Percentiles rank a stretch among this genome's conserved stretches.
phyloP scores from a whole-genome alignment of 2,888 invertebrate species.

The Chesias legatella region DNA sequence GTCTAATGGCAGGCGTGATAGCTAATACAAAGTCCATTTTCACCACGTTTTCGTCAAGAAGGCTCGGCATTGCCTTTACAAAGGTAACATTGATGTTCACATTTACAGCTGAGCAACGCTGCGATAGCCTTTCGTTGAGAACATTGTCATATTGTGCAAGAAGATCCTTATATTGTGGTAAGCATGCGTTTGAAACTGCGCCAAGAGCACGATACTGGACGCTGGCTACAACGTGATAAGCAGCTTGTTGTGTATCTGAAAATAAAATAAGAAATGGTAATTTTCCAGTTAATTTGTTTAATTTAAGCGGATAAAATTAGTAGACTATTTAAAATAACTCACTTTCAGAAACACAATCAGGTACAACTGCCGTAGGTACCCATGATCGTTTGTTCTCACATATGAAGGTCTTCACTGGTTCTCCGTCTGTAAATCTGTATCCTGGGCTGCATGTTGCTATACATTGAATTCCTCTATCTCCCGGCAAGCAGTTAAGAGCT shows the following conservation, averaged over 20 bases:
- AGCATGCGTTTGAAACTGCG: conserved; percentile 90
- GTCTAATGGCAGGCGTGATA: conserved; percentile 92
- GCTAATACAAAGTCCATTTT: conserved; percentile 94
- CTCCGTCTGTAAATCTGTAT: conserved; percentile 94
- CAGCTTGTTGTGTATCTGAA: conserved; percentile 94
- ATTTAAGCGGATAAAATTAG: conserved; percentile 4
- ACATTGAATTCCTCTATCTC: conserved; percentile 91
- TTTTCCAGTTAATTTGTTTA: too few species aligned
- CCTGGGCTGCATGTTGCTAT: conserved; percentile 94
- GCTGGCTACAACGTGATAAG: conserved; percentile 93
- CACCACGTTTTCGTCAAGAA: conserved; percentile 92
- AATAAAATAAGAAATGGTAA: conserved; percentile 29
- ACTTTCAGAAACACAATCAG: conserved; percentile 97
- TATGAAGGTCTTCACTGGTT: conserved; percentile 91
- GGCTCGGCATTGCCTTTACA: conserved; percentile 88
- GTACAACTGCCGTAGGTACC: conserved; percentile 93
- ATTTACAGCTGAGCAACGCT: conserved; percentile 96
- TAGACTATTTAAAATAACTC: conserved; percentile 35
- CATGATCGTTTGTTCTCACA: conserved; percentile 91
- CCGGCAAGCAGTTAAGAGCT: conserved; percentile 91
- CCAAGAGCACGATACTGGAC: conserved; percentile 94
- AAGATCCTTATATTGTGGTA: conserved; percentile 91
- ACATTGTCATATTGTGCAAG: conserved; percentile 89
- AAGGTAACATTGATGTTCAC: conserved; percentile 97
- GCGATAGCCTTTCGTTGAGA: conserved; percentile 90